A percentile compares a stretch with the other conserved stretches of the same genome.
Evolutionary conservation across 1,140 invertebrate species (phyloP).

Genomic region (Ooceraea biroi): DNA sequence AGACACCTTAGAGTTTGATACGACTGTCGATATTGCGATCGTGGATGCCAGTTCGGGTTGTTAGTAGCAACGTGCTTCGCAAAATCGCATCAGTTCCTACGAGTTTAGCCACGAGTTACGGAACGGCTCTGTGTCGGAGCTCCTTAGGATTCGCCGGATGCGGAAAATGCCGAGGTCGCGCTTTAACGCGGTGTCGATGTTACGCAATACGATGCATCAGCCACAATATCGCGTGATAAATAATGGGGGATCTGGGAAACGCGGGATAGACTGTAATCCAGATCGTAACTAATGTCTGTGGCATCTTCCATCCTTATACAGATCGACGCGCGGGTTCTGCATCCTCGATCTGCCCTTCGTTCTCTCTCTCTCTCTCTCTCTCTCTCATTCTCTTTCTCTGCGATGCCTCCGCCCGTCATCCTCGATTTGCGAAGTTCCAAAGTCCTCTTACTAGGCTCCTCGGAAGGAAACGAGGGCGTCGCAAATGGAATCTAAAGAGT

Average conservation of each 20-base stretch:
- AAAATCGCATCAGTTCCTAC: constrained; percentile 61
- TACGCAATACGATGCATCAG: not conserved
- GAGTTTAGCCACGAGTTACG: constrained; percentile 4
- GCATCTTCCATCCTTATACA: not conserved
- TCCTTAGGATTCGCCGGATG: constrained; percentile 23
- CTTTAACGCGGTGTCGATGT: not conserved
- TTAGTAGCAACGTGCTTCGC: not conserved
- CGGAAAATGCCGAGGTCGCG: constrained; percentile 8
- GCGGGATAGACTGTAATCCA: not conserved
- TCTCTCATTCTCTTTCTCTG: too few relatives aligned
- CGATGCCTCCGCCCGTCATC: constrained; percentile 17
- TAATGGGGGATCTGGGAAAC: not conserved
- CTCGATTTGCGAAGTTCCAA: constrained; percentile 55
- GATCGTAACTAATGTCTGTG: constrained; percentile 19
- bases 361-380: not conserved
- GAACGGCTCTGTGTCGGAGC: not conserved
- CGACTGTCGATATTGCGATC: constrained; percentile 4
- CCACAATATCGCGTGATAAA: too few relatives aligned
- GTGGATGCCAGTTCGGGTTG: not conserved
- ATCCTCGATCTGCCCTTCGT: not conserved
- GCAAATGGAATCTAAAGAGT: constrained; percentile 35
- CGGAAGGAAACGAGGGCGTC: not conserved
- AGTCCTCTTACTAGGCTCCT: not conserved
- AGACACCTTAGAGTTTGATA: not conserved
- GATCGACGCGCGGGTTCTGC: not conserved